Evolutionary conservation across 2,113 vertebrate species (phyloP), one percentile per base, ranked within the genome.

Genomic region (Mus pahari): DNA sequence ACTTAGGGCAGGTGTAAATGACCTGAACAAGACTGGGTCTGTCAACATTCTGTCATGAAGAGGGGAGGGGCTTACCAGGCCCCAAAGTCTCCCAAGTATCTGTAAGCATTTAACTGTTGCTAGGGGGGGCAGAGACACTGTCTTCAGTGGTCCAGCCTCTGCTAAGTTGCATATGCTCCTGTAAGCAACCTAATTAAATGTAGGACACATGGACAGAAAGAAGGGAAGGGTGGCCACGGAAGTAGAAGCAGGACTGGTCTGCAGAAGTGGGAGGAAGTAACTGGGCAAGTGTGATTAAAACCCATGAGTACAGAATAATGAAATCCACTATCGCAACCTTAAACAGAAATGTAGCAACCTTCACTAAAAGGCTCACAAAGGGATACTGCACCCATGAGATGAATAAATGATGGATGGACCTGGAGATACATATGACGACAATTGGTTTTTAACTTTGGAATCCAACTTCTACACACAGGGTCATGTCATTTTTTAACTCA

Each of bases 271-370:
- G 45, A 77, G 42, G 17, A 48, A 58, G 79, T 13, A 58, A 22
- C 73, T 7, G 17, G 9, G 39, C 12, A 33, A 58, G 22, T 22
- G 48, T 58, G 78, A 81, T 20, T 55, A 55, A 58, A 81, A 81
- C 11, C 36, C 26, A n/a, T 53, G 36, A 58, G 22, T 24, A 82
- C 4, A 33, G 19, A 22, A 79, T 33, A 33, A n/a, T 36, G 50
- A 36, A n/a, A n/a, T 22, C 50, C 78, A 50, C 16, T 48, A 78
- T 50, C 3, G 16, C 75, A 81, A 53, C 8, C 81, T 66, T 48
- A 78, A 81, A 71, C 75, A 92, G 33, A 92, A 92, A 74, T 22
- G 22, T 82, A 62, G 66, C 36, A 78, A 86, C 75, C 58, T 74
- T 48, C 55, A 92, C 36, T 60, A 88, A 92, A 79, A 16, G 12